A percentile compares a stretch with the other conserved stretches of the same genome.
These are phyloP conservation scores for Heteronetta atricapilla DNA, from an alignment of 2,113 vertebrate species.

Conservation along the genomic window DNA sequence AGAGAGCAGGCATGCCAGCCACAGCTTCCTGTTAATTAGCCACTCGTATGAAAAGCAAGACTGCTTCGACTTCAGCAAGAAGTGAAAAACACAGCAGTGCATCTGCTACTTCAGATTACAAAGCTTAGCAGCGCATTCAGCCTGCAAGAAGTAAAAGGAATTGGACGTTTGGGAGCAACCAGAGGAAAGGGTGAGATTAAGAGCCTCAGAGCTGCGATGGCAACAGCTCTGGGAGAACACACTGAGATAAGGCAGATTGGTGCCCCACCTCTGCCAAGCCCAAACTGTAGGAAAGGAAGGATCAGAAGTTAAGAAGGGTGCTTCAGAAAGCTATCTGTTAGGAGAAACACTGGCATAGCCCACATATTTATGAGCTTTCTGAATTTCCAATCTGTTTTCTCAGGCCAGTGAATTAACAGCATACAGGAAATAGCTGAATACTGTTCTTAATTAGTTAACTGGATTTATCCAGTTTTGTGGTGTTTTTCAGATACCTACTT, in stretches of 20 bases:
- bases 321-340: background rate
- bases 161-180: background rate
- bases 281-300: background rate
- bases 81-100: background rate
- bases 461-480: background rate
- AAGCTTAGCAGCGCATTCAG: background rate
- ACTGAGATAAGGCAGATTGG: background rate
- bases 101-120: background rate
- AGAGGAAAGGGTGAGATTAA: background rate
- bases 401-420: background rate
- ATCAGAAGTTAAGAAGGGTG: background rate
- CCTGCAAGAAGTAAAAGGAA: background rate
- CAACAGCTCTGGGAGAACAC: background rate
- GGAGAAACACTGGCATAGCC: background rate
- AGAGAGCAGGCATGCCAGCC: background rate
- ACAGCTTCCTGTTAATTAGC: background rate
- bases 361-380: background rate
- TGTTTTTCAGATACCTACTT: background rate
- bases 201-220: rapidly evolving
- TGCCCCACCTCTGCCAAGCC: background rate
- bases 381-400: conserved; percentile 22
- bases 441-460: background rate
- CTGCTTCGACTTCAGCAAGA: background rate
- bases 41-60: background rate
- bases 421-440: conserved; percentile 40